Conservation (phyloP, 2,888 invertebrate species). For the Campaea margaritaria region DNA sequence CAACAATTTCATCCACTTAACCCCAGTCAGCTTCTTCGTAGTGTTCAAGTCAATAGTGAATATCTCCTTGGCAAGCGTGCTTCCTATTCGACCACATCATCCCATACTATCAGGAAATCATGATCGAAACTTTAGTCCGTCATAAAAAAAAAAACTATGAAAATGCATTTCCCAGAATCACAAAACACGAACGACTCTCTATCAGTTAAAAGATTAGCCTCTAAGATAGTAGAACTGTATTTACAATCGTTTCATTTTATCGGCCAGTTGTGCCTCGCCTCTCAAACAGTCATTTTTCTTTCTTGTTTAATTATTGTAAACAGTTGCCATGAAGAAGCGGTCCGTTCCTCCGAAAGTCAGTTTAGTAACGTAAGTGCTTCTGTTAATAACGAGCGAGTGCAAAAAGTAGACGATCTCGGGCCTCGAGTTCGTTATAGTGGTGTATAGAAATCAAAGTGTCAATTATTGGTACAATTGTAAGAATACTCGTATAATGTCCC, state of each 20-base stretch:
- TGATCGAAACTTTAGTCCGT: too few species aligned
- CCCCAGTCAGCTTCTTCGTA: too few species aligned
- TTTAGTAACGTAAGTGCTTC: slow-evolving; percentile 15
- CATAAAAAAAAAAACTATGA: not conserved
- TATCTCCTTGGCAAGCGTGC: too few species aligned
- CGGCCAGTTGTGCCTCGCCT: slow-evolving; percentile 18
- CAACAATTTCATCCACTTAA: too few species aligned
- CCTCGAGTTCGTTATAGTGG: too few species aligned
- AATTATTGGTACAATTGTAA: too few species aligned
- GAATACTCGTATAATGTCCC: too few species aligned
- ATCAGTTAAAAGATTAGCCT: slow-evolving; percentile 15
- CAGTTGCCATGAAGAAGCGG: slow-evolving; percentile 16
- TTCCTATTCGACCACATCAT: too few species aligned
- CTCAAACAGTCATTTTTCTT: slow-evolving; percentile 12
- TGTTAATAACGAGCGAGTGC: not conserved
- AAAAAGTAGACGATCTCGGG: not conserved
- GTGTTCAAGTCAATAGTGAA: too few species aligned
- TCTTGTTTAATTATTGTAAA: slow-evolving; percentile 35
- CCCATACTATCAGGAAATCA: too few species aligned
- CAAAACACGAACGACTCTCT: slow-evolving; percentile 5
- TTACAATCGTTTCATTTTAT: slow-evolving; percentile 18
- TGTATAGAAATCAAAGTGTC: too few species aligned
- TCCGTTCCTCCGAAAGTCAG: slow-evolving; percentile 22
- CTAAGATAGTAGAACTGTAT: slow-evolving; percentile 17
- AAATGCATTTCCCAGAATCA: not conserved